Conservation (phyloP, 2,888 invertebrate species). For the Phyllotreta cruciferae region DNA sequence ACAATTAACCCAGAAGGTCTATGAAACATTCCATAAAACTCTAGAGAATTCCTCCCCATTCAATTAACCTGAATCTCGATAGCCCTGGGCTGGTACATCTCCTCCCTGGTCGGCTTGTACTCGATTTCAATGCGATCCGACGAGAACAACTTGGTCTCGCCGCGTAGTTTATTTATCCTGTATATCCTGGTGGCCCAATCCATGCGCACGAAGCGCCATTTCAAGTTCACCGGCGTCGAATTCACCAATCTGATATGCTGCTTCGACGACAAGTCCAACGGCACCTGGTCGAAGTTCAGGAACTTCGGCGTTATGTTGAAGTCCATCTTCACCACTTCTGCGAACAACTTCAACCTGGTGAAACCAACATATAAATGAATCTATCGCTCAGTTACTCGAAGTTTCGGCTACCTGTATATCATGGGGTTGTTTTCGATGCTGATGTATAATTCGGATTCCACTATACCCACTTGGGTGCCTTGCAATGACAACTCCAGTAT, state of each 20-base stretch:
- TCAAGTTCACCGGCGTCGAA: constrained; percentile 64
- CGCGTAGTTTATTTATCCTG: constrained; percentile 60
- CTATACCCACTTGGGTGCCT: constrained; percentile 51
- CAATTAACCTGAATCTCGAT: constrained; percentile 60
- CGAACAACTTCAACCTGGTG: constrained; percentile 55
- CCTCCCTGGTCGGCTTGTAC: constrained; percentile 60
- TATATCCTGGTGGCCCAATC: constrained; percentile 59
- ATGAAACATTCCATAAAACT: too few relatives aligned
- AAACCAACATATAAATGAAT: too few relatives aligned
- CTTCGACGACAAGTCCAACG: constrained; percentile 33
- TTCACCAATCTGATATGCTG: constrained; percentile 64
- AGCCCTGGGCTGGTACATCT: constrained; percentile 57
- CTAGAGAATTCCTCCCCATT: neutral
- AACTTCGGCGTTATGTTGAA: constrained; percentile 58
- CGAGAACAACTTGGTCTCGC: constrained; percentile 60
- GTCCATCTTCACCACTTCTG: constrained; percentile 63
- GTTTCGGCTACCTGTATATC: constrained; percentile 13
- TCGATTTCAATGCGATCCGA: constrained; percentile 62
- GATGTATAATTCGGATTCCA: constrained; percentile 53
- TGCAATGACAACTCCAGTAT: constrained; percentile 52
- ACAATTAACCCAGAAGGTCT: neutral
- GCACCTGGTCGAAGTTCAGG: constrained; percentile 61
- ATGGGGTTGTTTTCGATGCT: constrained; percentile 64
- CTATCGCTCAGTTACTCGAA: constrained; percentile 55
- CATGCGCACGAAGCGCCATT: constrained; percentile 64